A percentile compares a stretch with the other conserved stretches of the same genome.
Conservation (phyloP, 2,888 invertebrate species). For the Melieria omissa region DNA sequence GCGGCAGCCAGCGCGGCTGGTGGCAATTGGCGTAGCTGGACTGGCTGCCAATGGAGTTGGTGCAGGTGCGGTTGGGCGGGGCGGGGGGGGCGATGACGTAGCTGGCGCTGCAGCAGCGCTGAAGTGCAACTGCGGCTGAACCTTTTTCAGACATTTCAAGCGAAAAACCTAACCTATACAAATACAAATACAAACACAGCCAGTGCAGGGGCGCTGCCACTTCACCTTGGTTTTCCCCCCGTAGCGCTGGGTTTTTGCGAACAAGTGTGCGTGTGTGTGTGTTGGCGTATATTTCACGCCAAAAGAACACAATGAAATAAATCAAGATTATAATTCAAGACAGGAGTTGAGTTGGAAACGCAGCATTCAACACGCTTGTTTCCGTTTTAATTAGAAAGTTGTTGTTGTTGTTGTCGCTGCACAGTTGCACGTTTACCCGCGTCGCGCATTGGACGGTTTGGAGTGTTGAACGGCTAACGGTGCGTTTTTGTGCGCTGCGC, state of each 20-base stretch:
- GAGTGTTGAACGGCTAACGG: too few species aligned
- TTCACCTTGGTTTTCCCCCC: background rate
- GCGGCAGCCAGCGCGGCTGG: slow-evolving; percentile 3
- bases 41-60: background rate
- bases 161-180: background rate
- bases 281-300: background rate
- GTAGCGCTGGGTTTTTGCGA: background rate
- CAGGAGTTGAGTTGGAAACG: slow-evolving; percentile 45
- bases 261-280: slow-evolving; percentile 15
- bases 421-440: too few species aligned
- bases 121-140: slow-evolving; percentile 7
- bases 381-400: slow-evolving; percentile 51
- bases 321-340: slow-evolving; percentile 54
- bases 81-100: background rate
- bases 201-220: background rate
- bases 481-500: too few species aligned
- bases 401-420: slow-evolving; percentile 33
- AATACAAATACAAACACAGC: background rate
- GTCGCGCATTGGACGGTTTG: too few species aligned
- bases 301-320: slow-evolving; percentile 49
- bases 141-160: slow-evolving; percentile 24
- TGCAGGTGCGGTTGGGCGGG: background rate
- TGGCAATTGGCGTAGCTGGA: background rate
- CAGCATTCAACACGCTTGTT: slow-evolving; percentile 48
- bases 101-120: background rate